Evolutionary conservation across 92 coral and sea anemone genomes (phyloP), one percentile per base, ranked within the genome.

Genomic region (Palythoa grandiflora): DNA sequence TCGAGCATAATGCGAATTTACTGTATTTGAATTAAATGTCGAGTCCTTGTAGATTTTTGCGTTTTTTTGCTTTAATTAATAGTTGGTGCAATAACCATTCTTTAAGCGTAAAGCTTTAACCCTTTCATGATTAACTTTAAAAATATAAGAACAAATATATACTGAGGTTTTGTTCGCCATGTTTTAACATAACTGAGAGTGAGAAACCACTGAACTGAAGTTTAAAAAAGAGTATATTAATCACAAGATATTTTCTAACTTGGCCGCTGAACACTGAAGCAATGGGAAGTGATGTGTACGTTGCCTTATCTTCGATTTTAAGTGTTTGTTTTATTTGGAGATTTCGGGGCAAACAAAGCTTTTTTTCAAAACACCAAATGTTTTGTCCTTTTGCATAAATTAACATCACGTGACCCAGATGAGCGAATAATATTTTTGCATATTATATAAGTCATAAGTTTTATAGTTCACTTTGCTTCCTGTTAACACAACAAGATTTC

Each of bases 371-470:
- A 40, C 39, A 15, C 20, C 55, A 28, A 61, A 66, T 80, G 57
- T n/a, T 28, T 40, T 21, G 85, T 61, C 74, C 85, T 80, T 80
- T 68, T 38, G 86, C 74, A 81, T 81, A 35, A 81, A 66, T 81
- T 81, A 80, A 1, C 71, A 53, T 81, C 86, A 81, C 86, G 86
- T 81, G 86, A 81, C 86, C 10, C 5, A 38, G 61, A 68, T 68
- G 60, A 81, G 75, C 86, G 60, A 81, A 68, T 81, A 47, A 74
- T 77, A n/a, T 77, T 53, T 74, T 21, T 40, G 75, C 55, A 51
- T 50, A 80, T 68, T 60, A 81, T 59, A 66, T 44, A 44, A 79
- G 6, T 63, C 75, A 28, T 70, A 70, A 81, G 86, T 81, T 77
- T 17, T 52, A 13, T 21, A 14, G 61, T 20, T 4, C 44, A 81